Conservation (phyloP, 2,797 vertebrate genomes). For the Hirundo rustica region DNA sequence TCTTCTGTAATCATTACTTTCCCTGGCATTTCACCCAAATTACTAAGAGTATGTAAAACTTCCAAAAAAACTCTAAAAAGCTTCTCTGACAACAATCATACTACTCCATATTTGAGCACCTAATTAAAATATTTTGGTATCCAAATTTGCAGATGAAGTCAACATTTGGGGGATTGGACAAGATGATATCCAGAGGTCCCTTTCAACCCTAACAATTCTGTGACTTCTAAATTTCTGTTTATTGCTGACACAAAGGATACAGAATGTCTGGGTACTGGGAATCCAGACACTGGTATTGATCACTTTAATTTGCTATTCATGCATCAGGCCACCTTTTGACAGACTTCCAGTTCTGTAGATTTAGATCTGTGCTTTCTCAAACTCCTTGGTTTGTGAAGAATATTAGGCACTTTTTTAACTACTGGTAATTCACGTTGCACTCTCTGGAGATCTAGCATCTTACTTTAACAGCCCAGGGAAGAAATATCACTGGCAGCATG, state of each 20-base stretch:
- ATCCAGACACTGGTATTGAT: not conserved
- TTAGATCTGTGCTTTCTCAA: not conserved
- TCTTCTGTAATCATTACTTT: not conserved
- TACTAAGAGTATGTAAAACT: not conserved
- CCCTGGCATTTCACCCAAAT: not conserved
- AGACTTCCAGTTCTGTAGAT: not conserved
- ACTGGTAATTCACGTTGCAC: not conserved
- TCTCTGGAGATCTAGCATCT: not conserved
- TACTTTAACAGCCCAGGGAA: not conserved
- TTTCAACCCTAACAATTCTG: not conserved
- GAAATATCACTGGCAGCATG: not conserved
- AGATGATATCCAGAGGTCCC: not conserved
- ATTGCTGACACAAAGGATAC: not conserved
- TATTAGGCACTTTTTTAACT: not conserved
- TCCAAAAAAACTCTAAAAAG: not conserved
- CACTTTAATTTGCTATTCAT: not conserved
- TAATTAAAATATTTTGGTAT: not conserved
- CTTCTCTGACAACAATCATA: not conserved
- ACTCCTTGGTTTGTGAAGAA: not conserved
- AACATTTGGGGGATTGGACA: not conserved
- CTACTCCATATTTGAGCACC: not conserved
- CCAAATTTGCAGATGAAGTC: not conserved
- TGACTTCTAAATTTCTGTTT: not conserved
- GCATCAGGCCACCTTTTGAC: not conserved
- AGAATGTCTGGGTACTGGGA: not conserved